A percentile compares a stretch with the other conserved stretches of the same genome.
Conservation (phyloP, 2,113 vertebrate genomes). For the Delphinus delphis region DNA sequence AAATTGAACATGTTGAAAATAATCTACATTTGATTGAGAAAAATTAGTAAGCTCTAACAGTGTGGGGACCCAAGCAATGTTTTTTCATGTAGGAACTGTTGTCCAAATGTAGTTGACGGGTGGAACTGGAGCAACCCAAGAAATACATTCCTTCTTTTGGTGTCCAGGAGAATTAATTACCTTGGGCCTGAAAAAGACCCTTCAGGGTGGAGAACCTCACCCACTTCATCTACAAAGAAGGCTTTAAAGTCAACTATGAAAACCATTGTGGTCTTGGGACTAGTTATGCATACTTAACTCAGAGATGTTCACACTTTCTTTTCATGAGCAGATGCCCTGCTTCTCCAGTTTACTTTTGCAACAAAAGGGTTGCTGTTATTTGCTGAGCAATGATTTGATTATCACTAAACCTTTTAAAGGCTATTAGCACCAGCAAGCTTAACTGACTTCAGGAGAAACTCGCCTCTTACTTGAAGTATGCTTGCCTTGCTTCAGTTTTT, state of each 20-base stretch:
- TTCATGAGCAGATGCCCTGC: background rate
- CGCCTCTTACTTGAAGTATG: constrained; percentile 66
- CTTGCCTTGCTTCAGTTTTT: background rate
- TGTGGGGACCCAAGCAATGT: background rate
- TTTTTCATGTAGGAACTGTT: background rate
- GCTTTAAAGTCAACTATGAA: background rate
- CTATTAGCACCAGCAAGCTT: constrained; percentile 49
- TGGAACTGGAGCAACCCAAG: background rate
- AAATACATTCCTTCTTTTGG: background rate
- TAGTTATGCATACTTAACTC: background rate
- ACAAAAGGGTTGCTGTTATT: constrained; percentile 35
- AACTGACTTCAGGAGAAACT: constrained; percentile 73
- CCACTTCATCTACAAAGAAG: background rate
- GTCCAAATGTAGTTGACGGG: background rate
- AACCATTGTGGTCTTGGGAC: background rate
- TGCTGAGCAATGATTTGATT: constrained; percentile 45
- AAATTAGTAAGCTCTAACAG: background rate
- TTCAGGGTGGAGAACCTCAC: background rate
- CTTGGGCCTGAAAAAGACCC: background rate
- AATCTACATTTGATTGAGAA: background rate
- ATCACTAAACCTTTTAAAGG: constrained; percentile 50
- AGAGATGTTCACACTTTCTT: background rate
- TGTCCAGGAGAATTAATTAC: background rate
- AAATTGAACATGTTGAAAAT: background rate
- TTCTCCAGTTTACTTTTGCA: constrained; percentile 20